These are phyloP conservation scores for Callorhinus ursinus DNA, from an alignment of 2,113 vertebrate genomes.

Conservation along the genomic window DNA sequence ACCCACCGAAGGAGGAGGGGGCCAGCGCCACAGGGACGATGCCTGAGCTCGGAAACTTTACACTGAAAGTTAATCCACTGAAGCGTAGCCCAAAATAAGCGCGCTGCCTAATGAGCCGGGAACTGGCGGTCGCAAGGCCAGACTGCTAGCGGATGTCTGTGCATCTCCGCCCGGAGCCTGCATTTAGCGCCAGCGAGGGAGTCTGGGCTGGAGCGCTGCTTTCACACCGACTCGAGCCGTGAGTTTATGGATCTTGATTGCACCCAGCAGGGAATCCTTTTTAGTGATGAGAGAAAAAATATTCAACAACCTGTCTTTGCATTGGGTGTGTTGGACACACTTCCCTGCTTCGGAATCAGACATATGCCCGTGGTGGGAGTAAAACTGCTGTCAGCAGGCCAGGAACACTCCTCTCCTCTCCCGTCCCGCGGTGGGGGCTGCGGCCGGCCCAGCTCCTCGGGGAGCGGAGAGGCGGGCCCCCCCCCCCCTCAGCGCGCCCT, in stretches of 20 bases:
- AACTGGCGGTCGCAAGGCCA: constrained; percentile 79
- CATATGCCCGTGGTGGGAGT: constrained; percentile 78
- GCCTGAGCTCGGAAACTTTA: constrained; percentile 73
- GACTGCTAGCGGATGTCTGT: constrained; percentile 74
- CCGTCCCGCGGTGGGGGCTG: constrained; percentile 57
- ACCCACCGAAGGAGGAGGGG: neutral
- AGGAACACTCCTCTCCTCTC: constrained; percentile 66
- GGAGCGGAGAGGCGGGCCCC: neutral
- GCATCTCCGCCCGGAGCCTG: constrained; percentile 75
- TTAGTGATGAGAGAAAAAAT: constrained; percentile 84
- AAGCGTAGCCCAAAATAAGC: constrained; percentile 80
- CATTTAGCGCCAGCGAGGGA: constrained; percentile 79
- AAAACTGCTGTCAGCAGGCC: constrained; percentile 75
- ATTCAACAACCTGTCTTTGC: constrained; percentile 83
- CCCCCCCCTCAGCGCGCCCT: neutral
- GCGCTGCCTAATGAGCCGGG: constrained; percentile 78
- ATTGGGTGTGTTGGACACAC: constrained; percentile 82
- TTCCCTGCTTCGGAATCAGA: constrained; percentile 81
- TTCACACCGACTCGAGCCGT: constrained; percentile 78
- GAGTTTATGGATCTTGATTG: constrained; percentile 86
- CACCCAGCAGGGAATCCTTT: constrained; percentile 86
- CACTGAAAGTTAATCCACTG: constrained; percentile 80
- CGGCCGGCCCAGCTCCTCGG: neutral
- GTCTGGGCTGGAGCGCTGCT: constrained; percentile 78
- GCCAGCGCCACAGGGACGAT: neutral